Percentiles rank a stretch among this genome's conserved stretches.
Evolutionary conservation across 2,113 vertebrate species (phyloP).

Genomic region (Siniperca chuatsi): DNA sequence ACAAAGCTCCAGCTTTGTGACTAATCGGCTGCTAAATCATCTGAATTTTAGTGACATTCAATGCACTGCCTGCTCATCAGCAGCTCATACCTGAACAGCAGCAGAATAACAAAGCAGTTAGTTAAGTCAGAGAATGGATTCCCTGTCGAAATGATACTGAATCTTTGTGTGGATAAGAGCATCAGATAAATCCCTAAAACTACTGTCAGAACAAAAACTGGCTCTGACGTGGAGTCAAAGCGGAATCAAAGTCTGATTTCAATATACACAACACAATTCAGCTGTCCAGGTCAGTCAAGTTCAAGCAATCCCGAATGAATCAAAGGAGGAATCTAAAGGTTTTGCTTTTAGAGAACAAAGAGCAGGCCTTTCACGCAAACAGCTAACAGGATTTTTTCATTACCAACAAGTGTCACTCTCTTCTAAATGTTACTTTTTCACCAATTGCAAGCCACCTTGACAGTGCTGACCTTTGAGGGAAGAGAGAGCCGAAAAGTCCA

Average conservation of each 20-base stretch:
- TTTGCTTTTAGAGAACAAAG: slow-evolving; percentile 57
- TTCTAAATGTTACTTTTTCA: neutral
- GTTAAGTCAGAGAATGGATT: slow-evolving; percentile 29
- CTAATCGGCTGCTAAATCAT: slow-evolving; percentile 69
- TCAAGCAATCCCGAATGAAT: slow-evolving; percentile 56
- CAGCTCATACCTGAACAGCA: slow-evolving; percentile 43
- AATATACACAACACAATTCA: slow-evolving; percentile 51
- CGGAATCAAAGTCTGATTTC: slow-evolving; percentile 58
- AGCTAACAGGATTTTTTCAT: slow-evolving; percentile 30
- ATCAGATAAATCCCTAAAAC: slow-evolving; percentile 64
- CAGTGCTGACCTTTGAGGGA: too few relatives aligned
- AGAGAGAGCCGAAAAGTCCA: too few relatives aligned
- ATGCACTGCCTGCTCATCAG: slow-evolving; percentile 65
- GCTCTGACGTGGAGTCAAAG: slow-evolving; percentile 45
- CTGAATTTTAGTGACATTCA: slow-evolving; percentile 51
- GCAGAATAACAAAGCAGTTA: slow-evolving; percentile 62
- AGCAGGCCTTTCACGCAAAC: slow-evolving; percentile 30
- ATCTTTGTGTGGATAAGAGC: slow-evolving; percentile 43
- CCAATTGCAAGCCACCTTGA: too few relatives aligned
- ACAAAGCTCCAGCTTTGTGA: slow-evolving; percentile 51
- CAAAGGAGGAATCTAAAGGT: slow-evolving; percentile 13
- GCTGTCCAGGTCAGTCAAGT: slow-evolving; percentile 51
- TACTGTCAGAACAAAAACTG: slow-evolving; percentile 27
- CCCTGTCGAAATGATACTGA: slow-evolving; percentile 10
- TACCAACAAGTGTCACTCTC: neutral